phyloP scores from a whole-genome alignment of 2,797 vertebrate genomes.

The Ciconia nigra region DNA sequence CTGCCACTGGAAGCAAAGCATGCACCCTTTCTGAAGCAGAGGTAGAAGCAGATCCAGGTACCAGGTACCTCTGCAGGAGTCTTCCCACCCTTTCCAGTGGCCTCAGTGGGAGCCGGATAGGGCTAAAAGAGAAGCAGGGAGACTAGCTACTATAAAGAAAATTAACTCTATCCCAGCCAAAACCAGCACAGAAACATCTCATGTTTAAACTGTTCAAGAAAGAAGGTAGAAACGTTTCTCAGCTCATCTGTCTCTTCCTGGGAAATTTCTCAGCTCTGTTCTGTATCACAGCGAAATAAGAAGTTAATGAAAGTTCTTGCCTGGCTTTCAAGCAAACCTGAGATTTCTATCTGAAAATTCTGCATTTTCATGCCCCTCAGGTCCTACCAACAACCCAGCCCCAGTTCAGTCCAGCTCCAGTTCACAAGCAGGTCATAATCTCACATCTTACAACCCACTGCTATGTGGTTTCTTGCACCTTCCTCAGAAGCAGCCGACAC shows the following conservation, averaged over 20 bases:
- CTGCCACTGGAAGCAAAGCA: not conserved
- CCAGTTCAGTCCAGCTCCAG: not conserved
- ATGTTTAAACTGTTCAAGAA: not conserved
- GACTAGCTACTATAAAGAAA: not conserved
- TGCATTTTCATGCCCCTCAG: not conserved
- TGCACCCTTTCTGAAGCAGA: not conserved
- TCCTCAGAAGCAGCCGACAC: not conserved
- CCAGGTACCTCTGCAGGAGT: not conserved
- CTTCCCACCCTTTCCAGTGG: not conserved
- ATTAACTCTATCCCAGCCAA: too few relatives aligned
- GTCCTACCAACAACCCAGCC: not conserved
- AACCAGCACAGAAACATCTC: not conserved
- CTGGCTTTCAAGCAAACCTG: not conserved
- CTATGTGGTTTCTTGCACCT: not conserved
- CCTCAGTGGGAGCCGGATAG: too few relatives aligned
- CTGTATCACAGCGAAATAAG: not conserved
- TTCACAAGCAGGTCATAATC: too few relatives aligned
- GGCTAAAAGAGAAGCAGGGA: not conserved
- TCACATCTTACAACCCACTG: too few relatives aligned
- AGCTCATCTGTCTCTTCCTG: not conserved
- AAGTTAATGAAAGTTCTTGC: not conserved
- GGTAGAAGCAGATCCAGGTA: not conserved
- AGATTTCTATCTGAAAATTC: not conserved
- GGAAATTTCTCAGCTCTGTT: not conserved
- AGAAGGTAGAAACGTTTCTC: not conserved